Evolutionary conservation across 1,140 invertebrate species (phyloP).

Genomic region (Drosophila erecta): DNA sequence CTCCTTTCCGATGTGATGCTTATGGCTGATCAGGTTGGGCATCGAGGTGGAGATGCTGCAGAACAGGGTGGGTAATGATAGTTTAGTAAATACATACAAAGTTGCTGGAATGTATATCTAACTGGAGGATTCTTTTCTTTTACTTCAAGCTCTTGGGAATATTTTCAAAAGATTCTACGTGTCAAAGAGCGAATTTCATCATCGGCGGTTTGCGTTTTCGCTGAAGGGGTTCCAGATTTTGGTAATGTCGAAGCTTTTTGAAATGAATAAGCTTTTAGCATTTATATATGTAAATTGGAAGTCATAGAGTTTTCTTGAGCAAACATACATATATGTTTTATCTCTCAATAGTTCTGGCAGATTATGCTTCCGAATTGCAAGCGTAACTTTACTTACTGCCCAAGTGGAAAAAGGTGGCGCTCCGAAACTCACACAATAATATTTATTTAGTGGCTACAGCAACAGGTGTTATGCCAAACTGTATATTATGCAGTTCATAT

Average conservation of each 20-base stretch:
- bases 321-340: slow-evolving; percentile 6
- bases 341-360: slow-evolving; percentile 14
- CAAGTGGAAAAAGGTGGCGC: neutral
- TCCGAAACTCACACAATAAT: neutral
- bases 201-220: neutral
- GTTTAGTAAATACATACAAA: neutral
- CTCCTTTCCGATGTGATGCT: slow-evolving; percentile 85
- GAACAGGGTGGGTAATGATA: neutral
- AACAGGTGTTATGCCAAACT: neutral
- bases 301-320: too few relatives aligned
- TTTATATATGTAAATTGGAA: neutral
- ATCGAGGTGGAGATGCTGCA: slow-evolving; percentile 36
- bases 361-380: slow-evolving; percentile 9
- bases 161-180: neutral
- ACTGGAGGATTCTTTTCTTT: too few relatives aligned
- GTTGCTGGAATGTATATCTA: too few relatives aligned
- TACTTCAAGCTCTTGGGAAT: neutral
- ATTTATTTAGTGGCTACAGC: neutral
- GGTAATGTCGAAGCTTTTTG: slow-evolving; percentile 24
- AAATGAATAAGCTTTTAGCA: slow-evolving; percentile 9
- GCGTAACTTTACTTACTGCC: neutral
- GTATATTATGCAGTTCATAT: neutral
- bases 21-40: slow-evolving; percentile 30
- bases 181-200: neutral
- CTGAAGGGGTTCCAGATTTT: slow-evolving; percentile 6